Percentiles rank a stretch among this genome's conserved stretches.
Conservation (phyloP, 2,797 vertebrate species). For the Melanotaenia pygmaea region DNA sequence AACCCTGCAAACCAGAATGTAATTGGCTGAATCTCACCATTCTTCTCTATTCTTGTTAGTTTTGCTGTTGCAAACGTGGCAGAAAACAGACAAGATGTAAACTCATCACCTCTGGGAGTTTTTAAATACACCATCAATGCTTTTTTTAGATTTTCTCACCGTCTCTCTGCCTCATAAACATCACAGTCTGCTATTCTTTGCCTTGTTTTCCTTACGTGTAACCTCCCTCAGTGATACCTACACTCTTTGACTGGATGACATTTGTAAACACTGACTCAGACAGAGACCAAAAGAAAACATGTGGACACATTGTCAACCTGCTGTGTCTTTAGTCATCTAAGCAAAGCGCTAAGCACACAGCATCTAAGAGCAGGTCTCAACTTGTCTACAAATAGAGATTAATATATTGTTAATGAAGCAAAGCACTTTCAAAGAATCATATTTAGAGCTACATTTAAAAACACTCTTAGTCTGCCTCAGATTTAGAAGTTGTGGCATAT, state of each 20-base stretch:
- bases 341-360: constrained; percentile 6
- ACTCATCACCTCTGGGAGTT: constrained; percentile 69
- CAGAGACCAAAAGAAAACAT: constrained; percentile 24
- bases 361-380: constrained; percentile 26
- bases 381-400: constrained; percentile 25
- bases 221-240: constrained; percentile 31
- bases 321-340: constrained; percentile 37
- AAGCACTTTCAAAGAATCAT: constrained; percentile 24
- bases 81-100: constrained; percentile 75
- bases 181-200: constrained; percentile 33
- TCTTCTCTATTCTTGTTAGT: constrained; percentile 59
- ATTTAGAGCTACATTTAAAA: constrained; percentile 27
- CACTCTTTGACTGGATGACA: constrained; percentile 39
- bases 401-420: constrained; percentile 42
- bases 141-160: constrained; percentile 29
- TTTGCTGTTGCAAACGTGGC: constrained; percentile 67
- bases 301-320: constrained; percentile 22
- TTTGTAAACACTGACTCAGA: constrained; percentile 55
- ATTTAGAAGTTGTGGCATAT: constrained; percentile 24
- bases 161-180: constrained; percentile 32
- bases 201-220: constrained; percentile 35
- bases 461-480: constrained; percentile 13
- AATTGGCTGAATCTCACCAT: constrained; percentile 67
- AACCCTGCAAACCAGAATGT: constrained; percentile 56
- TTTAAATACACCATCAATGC: constrained; percentile 54